Conservation (phyloP, 2,797 vertebrate species). For the Tapirus indicus region DNA sequence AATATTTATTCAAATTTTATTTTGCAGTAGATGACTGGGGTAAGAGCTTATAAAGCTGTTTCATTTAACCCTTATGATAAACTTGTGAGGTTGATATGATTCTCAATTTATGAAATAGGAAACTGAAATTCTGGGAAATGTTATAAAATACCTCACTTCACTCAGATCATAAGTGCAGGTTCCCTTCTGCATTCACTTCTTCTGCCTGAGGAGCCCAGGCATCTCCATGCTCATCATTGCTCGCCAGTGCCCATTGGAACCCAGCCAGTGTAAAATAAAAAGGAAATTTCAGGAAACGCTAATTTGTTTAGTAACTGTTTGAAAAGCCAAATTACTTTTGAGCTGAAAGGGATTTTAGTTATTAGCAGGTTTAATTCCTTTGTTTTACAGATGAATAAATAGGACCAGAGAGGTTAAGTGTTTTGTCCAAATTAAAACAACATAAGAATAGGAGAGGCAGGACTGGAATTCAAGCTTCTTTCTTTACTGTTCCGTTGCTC, state of each 20-base stretch:
- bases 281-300: neutral
- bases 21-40: neutral
- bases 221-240: neutral
- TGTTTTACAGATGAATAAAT: neutral
- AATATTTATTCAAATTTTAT: conserved; percentile 22
- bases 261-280: neutral
- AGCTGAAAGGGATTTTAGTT: neutral
- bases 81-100: neutral
- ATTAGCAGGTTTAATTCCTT: neutral
- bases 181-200: neutral
- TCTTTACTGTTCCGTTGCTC: neutral
- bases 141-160: neutral
- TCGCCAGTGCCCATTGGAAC: neutral
- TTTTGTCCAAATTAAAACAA: neutral
- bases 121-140: neutral
- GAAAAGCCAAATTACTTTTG: conserved; percentile 9
- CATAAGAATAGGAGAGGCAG: neutral
- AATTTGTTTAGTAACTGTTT: neutral
- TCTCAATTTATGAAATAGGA: neutral
- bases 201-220: neutral
- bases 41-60: neutral
- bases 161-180: neutral
- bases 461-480: neutral
- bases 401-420: neutral
- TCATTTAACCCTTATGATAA: neutral